phyloP scores from a whole-genome alignment of 2,113 vertebrate genomes.

The Cryptotis parvus region DNA sequence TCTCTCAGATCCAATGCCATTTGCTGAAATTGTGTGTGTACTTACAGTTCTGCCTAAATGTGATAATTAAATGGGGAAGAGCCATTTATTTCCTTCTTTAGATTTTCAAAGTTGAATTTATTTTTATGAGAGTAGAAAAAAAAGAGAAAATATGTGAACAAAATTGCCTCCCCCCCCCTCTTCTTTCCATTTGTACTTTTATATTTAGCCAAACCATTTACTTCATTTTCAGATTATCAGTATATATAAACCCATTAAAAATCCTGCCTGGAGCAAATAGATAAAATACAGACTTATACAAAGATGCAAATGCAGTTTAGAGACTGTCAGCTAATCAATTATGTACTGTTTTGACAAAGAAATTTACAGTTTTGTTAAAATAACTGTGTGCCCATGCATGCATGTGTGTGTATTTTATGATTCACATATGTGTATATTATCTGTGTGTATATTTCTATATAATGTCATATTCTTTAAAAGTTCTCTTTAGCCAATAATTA shows the following conservation, averaged over 20 bases:
- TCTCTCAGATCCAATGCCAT: slow-evolving; percentile 42
- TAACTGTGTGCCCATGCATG: slow-evolving; percentile 30
- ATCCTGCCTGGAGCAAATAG: slow-evolving; percentile 42
- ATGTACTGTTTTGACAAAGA: slow-evolving; percentile 72
- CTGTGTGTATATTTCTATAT: slow-evolving; percentile 61
- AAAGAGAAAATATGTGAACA: slow-evolving; percentile 65
- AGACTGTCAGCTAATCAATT: slow-evolving; percentile 60
- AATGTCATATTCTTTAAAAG: slow-evolving; percentile 63
- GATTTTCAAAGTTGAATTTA: slow-evolving; percentile 72
- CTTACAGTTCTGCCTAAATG: slow-evolving; percentile 58
- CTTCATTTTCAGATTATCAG: slow-evolving; percentile 78
- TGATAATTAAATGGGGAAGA: slow-evolving; percentile 67
- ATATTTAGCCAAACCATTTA: slow-evolving; percentile 67
- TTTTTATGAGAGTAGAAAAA: slow-evolving; percentile 77
- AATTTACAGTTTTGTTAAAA: slow-evolving; percentile 68
- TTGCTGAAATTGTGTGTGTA: slow-evolving; percentile 67
- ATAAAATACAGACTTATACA: slow-evolving; percentile 33
- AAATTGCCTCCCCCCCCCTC: slow-evolving; percentile 51
- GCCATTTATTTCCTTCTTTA: slow-evolving; percentile 65
- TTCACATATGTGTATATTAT: not conserved
- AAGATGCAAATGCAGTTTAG: slow-evolving; percentile 63
- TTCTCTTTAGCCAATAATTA: slow-evolving; percentile 74
- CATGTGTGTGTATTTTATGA: not conserved
- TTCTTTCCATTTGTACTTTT: slow-evolving; percentile 69
- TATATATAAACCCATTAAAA: slow-evolving; percentile 72